Base-by-base conservation (phyloP, 2,888 invertebrate genomes). In the Sinopyrophorus schimmeli region DNA sequence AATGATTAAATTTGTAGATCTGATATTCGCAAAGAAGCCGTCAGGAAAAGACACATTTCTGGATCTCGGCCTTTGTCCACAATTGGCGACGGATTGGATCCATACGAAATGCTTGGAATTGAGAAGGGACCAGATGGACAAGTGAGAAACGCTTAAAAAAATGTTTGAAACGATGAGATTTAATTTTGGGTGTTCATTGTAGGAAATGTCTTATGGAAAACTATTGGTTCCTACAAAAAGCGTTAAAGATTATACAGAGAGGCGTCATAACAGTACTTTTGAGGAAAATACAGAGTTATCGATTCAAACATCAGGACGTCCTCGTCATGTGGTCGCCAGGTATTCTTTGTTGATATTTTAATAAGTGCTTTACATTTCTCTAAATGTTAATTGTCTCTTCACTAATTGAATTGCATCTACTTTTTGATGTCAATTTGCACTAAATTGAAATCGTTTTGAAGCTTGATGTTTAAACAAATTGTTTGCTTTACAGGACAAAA, bases 161-260 rank as follows among this genome's bases (percentile, higher is more conserved):
- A 5, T 3, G 12, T 26, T 26, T 26, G 10, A 5, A 11, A 5
- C 6, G 3, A 10, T 5, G 11, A 10, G 12, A 26, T 50, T 53
- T 3, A 26, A 11, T 26, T 26, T 11, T 6, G n/a, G n/a, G 24
- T 24, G 7, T 24, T 24, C 24, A 24, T 24, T 24, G 10, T 15
- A 87, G 86, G 92, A 93, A 73, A 83, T 92, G 62, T 94, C 94
- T 10, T 95, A 93, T 74, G 89, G 89, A 21, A 87, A 89, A 68
- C 75, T 93, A 49, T 75, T 94, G 55, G 83, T 88, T 40, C 89
- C 92, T 35, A 87, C 92, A 11, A 80, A 79, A 52, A 75, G 58
- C 1, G 54, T 56, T 10, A 67, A 80, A 53, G 80, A 76, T 59
- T 70, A 72, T 55, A 70, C 72, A 30, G 77, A 77, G 47, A 71